phyloP scores from a whole-genome alignment of 2,888 invertebrate species.

The Spilarctia lutea region DNA sequence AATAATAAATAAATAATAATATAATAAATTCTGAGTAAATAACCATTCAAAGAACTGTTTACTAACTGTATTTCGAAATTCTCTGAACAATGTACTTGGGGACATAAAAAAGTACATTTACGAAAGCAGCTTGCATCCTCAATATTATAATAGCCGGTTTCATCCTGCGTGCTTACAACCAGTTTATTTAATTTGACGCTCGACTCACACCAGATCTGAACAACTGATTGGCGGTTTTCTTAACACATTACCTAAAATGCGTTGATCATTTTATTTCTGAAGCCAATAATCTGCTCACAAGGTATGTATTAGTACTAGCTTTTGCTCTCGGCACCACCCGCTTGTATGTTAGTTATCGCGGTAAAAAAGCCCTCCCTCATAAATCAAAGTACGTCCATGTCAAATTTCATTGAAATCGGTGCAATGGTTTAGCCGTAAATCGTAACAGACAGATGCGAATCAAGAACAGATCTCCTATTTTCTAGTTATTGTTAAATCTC shows the following conservation, averaged over 20 bases:
- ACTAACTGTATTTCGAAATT: neutral
- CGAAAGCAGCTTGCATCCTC: constrained; percentile 21
- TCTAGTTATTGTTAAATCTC: neutral
- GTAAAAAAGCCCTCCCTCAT: too few species aligned
- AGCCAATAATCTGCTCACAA: neutral
- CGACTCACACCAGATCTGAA: constrained; percentile 13
- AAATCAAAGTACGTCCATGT: too few species aligned
- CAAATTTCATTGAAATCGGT: too few species aligned
- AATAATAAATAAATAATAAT: too few species aligned
- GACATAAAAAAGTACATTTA: constrained; percentile 13
- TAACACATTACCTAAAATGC: neutral
- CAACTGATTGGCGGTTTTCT: constrained; percentile 20
- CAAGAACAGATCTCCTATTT: neutral
- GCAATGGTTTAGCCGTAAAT: too few species aligned
- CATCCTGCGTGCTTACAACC: constrained; percentile 14
- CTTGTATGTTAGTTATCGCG: too few species aligned
- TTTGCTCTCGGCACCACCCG: too few species aligned
- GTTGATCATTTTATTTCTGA: neutral
- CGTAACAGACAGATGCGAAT: too few species aligned
- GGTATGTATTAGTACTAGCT: neutral
- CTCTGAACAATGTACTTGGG: neutral
- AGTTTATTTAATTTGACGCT: constrained; percentile 22
- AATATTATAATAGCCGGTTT: constrained; percentile 22
- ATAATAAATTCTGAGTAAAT: neutral
- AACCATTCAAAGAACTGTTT: neutral